Evolutionary conservation across 2,888 invertebrate genomes (phyloP).

Genomic region (Sepiola atlantica): DNA sequence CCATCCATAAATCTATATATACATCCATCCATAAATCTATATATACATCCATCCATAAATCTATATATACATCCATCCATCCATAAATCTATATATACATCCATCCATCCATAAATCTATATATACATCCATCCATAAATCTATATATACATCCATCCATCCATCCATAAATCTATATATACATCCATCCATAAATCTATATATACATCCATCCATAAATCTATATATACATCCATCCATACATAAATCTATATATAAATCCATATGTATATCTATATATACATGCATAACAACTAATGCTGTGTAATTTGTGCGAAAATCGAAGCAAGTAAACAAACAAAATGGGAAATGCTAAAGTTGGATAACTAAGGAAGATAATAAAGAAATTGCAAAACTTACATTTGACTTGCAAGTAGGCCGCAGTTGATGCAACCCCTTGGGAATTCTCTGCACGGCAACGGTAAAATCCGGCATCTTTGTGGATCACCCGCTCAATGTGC

Average conservation of each 20-base stretch:
- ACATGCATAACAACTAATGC: not conserved
- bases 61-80: too few species aligned
- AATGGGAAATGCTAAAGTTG: not conserved
- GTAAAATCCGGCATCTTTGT: slow-evolving; percentile 72
- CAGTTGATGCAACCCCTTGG: slow-evolving; percentile 72
- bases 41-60: too few species aligned
- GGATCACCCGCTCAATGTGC: slow-evolving; percentile 66
- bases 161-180: not conserved
- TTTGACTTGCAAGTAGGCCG: slow-evolving; percentile 72
- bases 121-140: not conserved
- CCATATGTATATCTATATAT: too few species aligned
- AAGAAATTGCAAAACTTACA: slow-evolving; percentile 58
- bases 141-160: not conserved
- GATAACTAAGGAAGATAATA: not conserved
- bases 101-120: too few species aligned
- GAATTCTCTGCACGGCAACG: slow-evolving; percentile 73
- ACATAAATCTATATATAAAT: too few species aligned
- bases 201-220: not conserved
- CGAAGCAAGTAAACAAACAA: not conserved
- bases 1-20: too few species aligned
- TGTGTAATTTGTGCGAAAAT: not conserved
- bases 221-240: not conserved
- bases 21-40: too few species aligned
- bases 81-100: too few species aligned
- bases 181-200: not conserved